phyloP scores from a whole-genome alignment of 2,888 invertebrate genomes.

The Caenorhabditis sulstoni region DNA sequence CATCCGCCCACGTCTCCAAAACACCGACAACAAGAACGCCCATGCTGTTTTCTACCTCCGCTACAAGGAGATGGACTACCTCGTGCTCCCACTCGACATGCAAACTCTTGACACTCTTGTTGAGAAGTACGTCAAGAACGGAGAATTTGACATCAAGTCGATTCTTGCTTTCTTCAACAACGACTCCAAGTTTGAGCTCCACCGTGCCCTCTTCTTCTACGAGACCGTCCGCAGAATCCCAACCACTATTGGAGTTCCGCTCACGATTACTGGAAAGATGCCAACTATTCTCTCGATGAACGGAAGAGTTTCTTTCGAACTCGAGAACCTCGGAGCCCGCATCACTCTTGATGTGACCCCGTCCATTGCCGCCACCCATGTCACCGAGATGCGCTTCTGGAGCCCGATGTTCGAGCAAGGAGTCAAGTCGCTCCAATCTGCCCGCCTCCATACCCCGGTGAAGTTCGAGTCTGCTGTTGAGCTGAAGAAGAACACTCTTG shows the following conservation, averaged over 20 bases:
- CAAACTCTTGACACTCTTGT: constrained; percentile 55
- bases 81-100: constrained; percentile 68
- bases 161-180: constrained; percentile 51
- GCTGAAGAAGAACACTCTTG: constrained; percentile 38
- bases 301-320: constrained; percentile 52
- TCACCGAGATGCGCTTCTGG: constrained; percentile 65
- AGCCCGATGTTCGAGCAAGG: constrained; percentile 71
- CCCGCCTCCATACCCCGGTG: constrained; percentile 69
- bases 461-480: constrained; percentile 53
- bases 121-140: constrained; percentile 58
- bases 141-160: constrained; percentile 41
- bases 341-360: constrained; percentile 45
- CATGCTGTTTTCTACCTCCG: constrained; percentile 68
- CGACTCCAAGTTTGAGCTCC: constrained; percentile 49
- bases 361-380: constrained; percentile 52
- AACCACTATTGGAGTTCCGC: constrained; percentile 72
- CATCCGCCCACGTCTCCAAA: constrained; percentile 59
- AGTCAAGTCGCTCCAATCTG: constrained; percentile 67
- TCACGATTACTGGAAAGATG: constrained; percentile 60
- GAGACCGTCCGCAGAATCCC: constrained; percentile 64
- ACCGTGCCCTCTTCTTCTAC: constrained; percentile 62
- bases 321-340: constrained; percentile 46
- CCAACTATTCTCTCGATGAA: constrained; percentile 59
- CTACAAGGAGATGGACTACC: constrained; percentile 71
- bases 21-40: constrained; percentile 35